Evolutionary conservation across 2,888 invertebrate genomes (phyloP).

Genomic region (Drosophila falleni): DNA sequence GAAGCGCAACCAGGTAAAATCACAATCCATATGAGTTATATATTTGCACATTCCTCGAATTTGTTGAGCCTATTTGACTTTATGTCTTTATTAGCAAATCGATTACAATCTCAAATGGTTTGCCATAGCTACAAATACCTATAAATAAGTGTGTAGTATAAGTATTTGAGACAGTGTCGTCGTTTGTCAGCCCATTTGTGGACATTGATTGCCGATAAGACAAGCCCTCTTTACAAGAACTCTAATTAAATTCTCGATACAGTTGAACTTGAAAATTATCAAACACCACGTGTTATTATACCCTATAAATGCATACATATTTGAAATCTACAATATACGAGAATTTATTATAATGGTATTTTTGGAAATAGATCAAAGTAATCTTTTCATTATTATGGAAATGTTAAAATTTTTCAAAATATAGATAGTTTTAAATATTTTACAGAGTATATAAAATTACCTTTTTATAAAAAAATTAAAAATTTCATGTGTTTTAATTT

Average conservation of each 20-base stretch:
- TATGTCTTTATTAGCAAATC: constrained; percentile 68
- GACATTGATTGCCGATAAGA: constrained; percentile 46
- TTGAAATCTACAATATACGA: not conserved
- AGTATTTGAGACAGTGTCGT: constrained; percentile 16
- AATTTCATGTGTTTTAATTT: not conserved
- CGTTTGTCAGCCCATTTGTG: constrained; percentile 32
- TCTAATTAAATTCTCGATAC: constrained; percentile 50
- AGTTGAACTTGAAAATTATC: constrained; percentile 56
- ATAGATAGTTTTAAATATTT: not conserved
- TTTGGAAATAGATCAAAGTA: not conserved
- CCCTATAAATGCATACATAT: not conserved
- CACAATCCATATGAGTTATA: constrained; percentile 14
- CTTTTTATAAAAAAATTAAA: not conserved
- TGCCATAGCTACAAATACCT: constrained; percentile 1
- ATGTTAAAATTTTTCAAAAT: not conserved
- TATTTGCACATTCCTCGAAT: constrained; percentile 62
- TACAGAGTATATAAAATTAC: not conserved
- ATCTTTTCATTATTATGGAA: not conserved
- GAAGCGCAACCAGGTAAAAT: constrained; percentile 45
- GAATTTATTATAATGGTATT: not conserved
- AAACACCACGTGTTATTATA: constrained; percentile 10
- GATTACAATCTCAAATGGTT: constrained; percentile 57
- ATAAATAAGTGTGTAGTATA: not conserved
- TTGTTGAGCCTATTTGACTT: constrained; percentile 51
- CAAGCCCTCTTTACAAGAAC: constrained; percentile 45